Percentiles rank a stretch among this genome's conserved stretches.
These are phyloP conservation scores for Propithecus coquereli DNA, from an alignment of 2,113 vertebrate species.

Conservation along the genomic window DNA sequence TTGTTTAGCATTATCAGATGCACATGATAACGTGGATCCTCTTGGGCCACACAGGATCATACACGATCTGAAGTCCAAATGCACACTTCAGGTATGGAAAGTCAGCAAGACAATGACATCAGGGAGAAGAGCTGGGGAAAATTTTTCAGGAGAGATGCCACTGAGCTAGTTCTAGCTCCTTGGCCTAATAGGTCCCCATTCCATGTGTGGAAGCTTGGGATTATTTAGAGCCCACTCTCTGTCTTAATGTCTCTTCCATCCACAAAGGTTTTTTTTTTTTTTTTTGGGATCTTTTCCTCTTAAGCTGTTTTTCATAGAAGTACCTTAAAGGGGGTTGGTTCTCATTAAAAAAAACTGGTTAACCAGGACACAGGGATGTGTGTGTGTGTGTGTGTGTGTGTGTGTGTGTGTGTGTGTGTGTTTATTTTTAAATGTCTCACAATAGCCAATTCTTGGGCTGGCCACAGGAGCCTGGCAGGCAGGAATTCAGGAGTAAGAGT, in stretches of 20 bases:
- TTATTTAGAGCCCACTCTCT: constrained; percentile 12
- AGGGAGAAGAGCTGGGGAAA: not conserved
- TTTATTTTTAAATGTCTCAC: constrained; percentile 8
- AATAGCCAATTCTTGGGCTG: not conserved
- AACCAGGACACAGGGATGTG: not conserved
- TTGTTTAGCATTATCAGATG: not conserved
- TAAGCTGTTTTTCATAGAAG: constrained; percentile 64
- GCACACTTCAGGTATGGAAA: not conserved
- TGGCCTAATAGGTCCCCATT: constrained; percentile 29
- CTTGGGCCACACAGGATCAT: not conserved
- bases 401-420: not conserved
- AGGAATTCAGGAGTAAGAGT: not conserved
- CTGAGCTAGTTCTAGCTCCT: not conserved
- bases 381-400: too few relatives aligned
- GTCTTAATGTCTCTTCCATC: constrained; percentile 46
- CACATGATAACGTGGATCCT: not conserved
- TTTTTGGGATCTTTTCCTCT: constrained; percentile 50
- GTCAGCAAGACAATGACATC: not conserved
- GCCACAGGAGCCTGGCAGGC: not conserved
- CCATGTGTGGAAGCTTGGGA: constrained; percentile 33
- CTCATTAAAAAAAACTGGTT: constrained; percentile 59
- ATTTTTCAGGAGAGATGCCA: not conserved
- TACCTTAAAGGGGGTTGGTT: constrained; percentile 36
- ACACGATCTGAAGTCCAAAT: not conserved
- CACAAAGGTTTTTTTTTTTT: constrained; percentile 19